These are phyloP conservation scores for Rhagium mordax DNA, from an alignment of 2,888 invertebrate species.

Conservation along the genomic window DNA sequence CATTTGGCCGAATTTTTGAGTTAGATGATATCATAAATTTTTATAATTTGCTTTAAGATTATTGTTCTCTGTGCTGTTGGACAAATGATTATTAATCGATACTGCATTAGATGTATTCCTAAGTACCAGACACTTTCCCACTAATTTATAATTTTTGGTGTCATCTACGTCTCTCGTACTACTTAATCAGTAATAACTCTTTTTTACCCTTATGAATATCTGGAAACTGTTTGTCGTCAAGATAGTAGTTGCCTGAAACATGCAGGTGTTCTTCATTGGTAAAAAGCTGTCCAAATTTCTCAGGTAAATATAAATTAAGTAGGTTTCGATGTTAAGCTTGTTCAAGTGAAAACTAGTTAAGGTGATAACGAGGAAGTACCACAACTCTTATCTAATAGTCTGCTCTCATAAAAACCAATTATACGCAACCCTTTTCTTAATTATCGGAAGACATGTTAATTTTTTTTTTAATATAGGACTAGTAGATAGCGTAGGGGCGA, in stretches of 20 bases:
- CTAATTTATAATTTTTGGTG: neutral
- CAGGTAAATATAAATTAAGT: conserved; percentile 20
- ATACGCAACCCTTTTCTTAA: conserved; percentile 19
- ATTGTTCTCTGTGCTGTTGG: too few species aligned
- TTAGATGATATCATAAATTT: too few species aligned
- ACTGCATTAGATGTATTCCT: too few species aligned
- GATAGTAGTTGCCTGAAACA: neutral
- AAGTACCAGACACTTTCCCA: too few species aligned
- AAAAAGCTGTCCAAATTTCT: neutral
- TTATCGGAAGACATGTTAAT: conserved; percentile 43
- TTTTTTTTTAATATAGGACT: neutral
- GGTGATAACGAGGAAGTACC: conserved; percentile 14
- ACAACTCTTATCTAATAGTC: conserved; percentile 6
- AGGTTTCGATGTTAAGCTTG: conserved; percentile 16
- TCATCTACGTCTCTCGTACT: neutral
- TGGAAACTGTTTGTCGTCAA: neutral
- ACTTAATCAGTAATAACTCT: neutral
- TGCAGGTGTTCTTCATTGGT: neutral
- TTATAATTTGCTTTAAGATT: too few species aligned
- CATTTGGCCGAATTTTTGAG: too few species aligned
- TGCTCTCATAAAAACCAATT: conserved; percentile 8
- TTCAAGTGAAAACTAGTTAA: conserved; percentile 22
- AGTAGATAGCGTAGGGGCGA: conserved; percentile 4
- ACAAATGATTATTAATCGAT: too few species aligned
- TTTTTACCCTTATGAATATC: neutral